phyloP scores from a whole-genome alignment of 2,888 invertebrate genomes.

The Idaea dimidiata region DNA sequence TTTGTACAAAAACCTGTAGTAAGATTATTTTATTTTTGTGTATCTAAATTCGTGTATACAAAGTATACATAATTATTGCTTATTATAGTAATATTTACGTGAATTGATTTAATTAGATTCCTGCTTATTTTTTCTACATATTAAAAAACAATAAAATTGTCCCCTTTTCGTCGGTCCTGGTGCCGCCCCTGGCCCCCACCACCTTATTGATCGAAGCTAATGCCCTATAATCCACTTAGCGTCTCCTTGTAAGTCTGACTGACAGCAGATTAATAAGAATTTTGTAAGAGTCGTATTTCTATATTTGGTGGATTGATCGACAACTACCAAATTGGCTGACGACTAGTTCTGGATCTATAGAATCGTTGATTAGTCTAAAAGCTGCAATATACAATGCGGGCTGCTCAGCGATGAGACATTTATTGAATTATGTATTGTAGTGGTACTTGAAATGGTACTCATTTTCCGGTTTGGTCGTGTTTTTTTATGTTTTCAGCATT shows the following conservation, averaged over 20 bases:
- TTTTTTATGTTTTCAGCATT: too few relatives aligned
- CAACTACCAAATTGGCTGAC: neutral
- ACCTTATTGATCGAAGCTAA: conserved; percentile 68
- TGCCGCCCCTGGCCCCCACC: conserved; percentile 17
- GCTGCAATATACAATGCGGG: too few relatives aligned
- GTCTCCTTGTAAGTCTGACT: conserved; percentile 68
- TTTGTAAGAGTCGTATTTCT: conserved; percentile 26
- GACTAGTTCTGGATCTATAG: neutral
- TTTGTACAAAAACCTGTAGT: too few relatives aligned
- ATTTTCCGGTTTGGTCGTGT: too few relatives aligned
- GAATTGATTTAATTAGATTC: too few relatives aligned
- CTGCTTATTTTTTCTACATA: neutral
- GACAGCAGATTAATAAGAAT: conserved; percentile 59
- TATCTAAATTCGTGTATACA: too few relatives aligned
- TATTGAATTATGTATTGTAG: too few relatives aligned
- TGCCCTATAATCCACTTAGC: conserved; percentile 69
- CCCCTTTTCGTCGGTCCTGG: conserved; percentile 3
- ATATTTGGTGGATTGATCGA: conserved; percentile 19
- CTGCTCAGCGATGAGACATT: too few relatives aligned
- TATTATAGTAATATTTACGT: too few relatives aligned
- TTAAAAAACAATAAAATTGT: neutral
- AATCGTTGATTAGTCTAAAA: neutral
- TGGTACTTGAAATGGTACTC: too few relatives aligned
- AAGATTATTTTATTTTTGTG: too few relatives aligned
- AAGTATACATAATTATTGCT: too few relatives aligned